phyloP scores from a whole-genome alignment of 2,888 invertebrate species.

The Dasypolia templi region DNA sequence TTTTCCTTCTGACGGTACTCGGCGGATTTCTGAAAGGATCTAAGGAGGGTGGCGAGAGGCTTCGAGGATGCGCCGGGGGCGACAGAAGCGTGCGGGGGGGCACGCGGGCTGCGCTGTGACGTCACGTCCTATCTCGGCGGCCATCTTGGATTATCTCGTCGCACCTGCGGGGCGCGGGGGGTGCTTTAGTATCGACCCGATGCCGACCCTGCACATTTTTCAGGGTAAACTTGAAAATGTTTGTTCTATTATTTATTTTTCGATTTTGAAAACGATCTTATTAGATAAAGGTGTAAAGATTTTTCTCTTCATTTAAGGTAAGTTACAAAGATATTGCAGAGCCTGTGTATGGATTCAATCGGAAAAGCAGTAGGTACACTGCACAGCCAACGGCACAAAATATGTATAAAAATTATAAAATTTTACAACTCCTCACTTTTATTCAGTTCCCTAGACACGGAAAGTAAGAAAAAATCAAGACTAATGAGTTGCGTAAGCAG shows the following conservation, averaged over 20 bases:
- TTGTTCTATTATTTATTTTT: constrained; percentile 41
- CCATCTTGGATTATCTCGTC: constrained; percentile 91
- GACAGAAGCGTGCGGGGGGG: constrained; percentile 74
- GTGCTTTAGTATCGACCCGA: constrained; percentile 85
- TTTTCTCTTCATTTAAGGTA: constrained; percentile 16
- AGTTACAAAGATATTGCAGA: neutral
- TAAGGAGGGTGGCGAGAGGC: constrained; percentile 89
- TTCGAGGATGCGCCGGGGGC: constrained; percentile 86
- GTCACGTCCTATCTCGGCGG: constrained; percentile 91
- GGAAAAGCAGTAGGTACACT: neutral
- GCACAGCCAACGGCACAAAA: neutral
- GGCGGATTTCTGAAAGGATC: constrained; percentile 89
- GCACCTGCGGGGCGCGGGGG: constrained; percentile 89
- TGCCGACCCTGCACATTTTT: constrained; percentile 86
- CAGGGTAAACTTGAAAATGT: constrained; percentile 79
- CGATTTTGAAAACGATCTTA: constrained; percentile 38
- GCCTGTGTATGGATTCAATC: neutral
- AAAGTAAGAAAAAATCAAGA: neutral
- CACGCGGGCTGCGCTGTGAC: constrained; percentile 86
- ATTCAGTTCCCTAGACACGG: neutral
- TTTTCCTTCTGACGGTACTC: constrained; percentile 77
- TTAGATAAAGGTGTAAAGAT: neutral
- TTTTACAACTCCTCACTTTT: neutral
- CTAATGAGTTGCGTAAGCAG: neutral
- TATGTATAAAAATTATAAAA: neutral